Conservation (phyloP, 2,888 invertebrate species). For the Dasypogon diadema region DNA sequence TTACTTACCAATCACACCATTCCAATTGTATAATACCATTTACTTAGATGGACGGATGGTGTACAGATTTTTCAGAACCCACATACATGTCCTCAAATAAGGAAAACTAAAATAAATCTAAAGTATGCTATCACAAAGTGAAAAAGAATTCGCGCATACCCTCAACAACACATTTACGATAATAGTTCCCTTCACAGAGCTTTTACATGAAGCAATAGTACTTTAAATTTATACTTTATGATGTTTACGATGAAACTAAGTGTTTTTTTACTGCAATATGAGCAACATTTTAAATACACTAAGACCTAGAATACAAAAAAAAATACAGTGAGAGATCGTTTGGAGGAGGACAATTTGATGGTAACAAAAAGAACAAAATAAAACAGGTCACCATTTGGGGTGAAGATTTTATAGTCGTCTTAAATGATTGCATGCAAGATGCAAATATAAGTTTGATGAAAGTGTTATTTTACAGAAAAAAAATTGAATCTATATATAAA, state of each 20-base stretch:
- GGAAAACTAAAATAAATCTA: background rate
- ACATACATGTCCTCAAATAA: too few relatives aligned
- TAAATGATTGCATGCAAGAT: too few relatives aligned
- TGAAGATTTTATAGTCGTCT: conserved; percentile 19
- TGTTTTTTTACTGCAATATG: conserved; percentile 46
- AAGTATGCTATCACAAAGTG: background rate
- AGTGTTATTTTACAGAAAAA: too few relatives aligned
- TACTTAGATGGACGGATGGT: too few relatives aligned
- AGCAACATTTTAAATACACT: conserved; percentile 31
- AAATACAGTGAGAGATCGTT: conserved; percentile 1
- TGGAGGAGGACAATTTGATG: background rate
- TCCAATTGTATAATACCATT: too few relatives aligned
- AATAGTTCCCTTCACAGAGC: conserved; percentile 5
- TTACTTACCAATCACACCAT: too few relatives aligned
- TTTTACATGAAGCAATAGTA: conserved; percentile 45
- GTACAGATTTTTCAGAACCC: too few relatives aligned
- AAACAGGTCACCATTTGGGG: background rate
- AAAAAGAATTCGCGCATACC: background rate
- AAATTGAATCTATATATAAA: too few relatives aligned
- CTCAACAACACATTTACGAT: background rate
- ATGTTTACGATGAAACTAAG: conserved; percentile 27
- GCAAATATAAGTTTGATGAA: background rate
- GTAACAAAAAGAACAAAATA: background rate
- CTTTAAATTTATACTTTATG: conserved; percentile 45
- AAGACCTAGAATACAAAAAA: conserved; percentile 14